These are phyloP conservation scores for Odontamblyopus rebecca DNA, from an alignment of 2,797 vertebrate species.

Conservation along the genomic window DNA sequence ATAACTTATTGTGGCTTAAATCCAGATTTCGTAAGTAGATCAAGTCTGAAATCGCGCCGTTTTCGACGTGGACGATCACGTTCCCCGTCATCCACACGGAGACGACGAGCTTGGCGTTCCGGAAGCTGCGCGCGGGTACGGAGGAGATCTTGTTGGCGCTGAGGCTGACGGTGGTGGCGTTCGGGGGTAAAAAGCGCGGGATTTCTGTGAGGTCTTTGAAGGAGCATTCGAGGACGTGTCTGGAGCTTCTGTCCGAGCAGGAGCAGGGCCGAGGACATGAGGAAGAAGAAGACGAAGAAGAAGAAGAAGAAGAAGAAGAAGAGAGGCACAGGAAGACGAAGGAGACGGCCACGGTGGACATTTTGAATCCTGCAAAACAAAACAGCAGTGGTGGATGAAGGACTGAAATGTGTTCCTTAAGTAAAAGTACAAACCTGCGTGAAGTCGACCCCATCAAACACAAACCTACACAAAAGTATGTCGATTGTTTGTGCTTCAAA, in stretches of 20 bases:
- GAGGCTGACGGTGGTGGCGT: slow-evolving; percentile 86
- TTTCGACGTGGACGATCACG: slow-evolving; percentile 81
- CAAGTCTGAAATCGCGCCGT: slow-evolving; percentile 78
- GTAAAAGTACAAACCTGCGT: too few relatives aligned
- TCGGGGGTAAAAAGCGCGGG: slow-evolving; percentile 83
- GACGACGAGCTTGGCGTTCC: slow-evolving; percentile 80
- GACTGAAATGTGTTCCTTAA: too few relatives aligned
- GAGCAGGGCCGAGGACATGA: slow-evolving; percentile 86
- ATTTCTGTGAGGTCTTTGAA: slow-evolving; percentile 85
- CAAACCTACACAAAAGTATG: too few relatives aligned
- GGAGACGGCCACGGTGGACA: slow-evolving; percentile 67
- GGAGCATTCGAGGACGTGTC: slow-evolving; percentile 88
- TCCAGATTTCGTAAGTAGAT: slow-evolving; percentile 89
- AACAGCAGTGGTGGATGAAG: not conserved
- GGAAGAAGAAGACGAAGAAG: slow-evolving; percentile 23
- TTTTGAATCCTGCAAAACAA: slow-evolving; percentile 70
- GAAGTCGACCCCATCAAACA: too few relatives aligned
- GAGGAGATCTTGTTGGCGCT: slow-evolving; percentile 87
- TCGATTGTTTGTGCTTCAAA: too few relatives aligned
- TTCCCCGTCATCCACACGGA: slow-evolving; percentile 94
- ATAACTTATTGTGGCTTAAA: slow-evolving; percentile 89
- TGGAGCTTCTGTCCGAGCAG: slow-evolving; percentile 84
- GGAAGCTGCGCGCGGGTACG: slow-evolving; percentile 79
- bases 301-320: slow-evolving; percentile 43
- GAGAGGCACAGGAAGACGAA: slow-evolving; percentile 62